These are phyloP conservation scores for Acyrthosiphon pisum DNA, from an alignment of 1,140 invertebrate genomes.

Conservation along the genomic window DNA sequence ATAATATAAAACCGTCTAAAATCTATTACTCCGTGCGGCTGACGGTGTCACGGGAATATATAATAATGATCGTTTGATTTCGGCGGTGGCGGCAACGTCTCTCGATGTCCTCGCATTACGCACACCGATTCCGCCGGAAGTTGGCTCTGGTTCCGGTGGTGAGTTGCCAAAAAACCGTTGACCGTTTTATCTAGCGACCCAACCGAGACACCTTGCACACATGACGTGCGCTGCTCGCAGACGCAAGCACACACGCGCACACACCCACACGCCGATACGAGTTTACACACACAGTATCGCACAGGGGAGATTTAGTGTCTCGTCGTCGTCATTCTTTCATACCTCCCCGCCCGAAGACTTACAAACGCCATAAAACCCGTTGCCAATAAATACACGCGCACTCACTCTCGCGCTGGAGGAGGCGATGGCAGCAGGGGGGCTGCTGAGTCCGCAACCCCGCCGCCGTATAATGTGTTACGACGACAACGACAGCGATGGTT, in stretches of 20 bases:
- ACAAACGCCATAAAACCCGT: conserved; percentile 43
- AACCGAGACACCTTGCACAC: conserved; percentile 23
- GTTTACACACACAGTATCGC: background rate
- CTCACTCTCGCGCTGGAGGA: background rate
- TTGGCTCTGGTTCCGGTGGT: conserved; percentile 55
- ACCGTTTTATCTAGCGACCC: conserved; percentile 54
- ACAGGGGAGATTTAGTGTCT: conserved; percentile 3
- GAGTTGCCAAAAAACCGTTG: conserved; percentile 56
- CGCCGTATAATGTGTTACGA: background rate
- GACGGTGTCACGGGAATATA: background rate
- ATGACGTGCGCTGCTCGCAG: background rate
- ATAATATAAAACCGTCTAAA: conserved; percentile 8
- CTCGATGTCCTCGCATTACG: conserved; percentile 39
- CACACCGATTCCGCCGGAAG: conserved; percentile 19
- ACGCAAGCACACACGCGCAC: background rate
- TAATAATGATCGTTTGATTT: conserved; percentile 51
- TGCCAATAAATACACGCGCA: conserved; percentile 45
- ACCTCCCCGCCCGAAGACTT: background rate
- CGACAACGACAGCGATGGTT: conserved; percentile 4
- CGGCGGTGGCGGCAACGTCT: conserved; percentile 14
- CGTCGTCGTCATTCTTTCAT: background rate
- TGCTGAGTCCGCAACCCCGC: background rate
- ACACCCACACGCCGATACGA: too few relatives aligned
- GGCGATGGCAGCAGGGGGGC: background rate
- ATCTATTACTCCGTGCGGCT: conserved; percentile 33